A percentile compares a stretch with the other conserved stretches of the same genome.
These are phyloP conservation scores for Marasmarcha lunaedactyla DNA, from an alignment of 2,888 invertebrate genomes.

Conservation along the genomic window DNA sequence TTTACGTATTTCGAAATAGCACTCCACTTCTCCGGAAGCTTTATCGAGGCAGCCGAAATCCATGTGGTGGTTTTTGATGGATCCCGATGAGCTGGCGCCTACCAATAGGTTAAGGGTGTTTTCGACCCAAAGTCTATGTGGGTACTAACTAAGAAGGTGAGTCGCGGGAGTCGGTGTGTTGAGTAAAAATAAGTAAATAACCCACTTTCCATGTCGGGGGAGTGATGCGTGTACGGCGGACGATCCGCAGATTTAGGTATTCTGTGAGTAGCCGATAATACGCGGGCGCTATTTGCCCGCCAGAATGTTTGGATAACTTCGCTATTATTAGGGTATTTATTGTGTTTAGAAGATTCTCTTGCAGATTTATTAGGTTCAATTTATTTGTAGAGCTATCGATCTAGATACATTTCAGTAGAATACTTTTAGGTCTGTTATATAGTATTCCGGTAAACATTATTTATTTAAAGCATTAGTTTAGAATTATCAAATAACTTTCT, in stretches of 20 bases:
- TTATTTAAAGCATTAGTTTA: no score
- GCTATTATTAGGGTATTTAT: conserved; percentile 32
- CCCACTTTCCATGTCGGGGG: conserved; percentile 56
- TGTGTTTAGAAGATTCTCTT: conserved; percentile 9
- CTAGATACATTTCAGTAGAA: no score
- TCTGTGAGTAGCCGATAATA: conserved; percentile 19
- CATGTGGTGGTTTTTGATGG: conserved; percentile 54
- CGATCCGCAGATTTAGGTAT: conserved; percentile 46
- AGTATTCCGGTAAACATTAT: no score
- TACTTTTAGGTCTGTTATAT: no score
- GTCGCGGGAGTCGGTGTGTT: conserved; percentile 39
- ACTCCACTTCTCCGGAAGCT: conserved; percentile 76
- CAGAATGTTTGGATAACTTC: conserved; percentile 55
- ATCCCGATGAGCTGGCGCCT: conserved; percentile 30
- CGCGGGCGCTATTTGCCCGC: conserved; percentile 24
- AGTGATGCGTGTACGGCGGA: conserved; percentile 29
- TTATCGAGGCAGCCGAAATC: conserved; percentile 75
- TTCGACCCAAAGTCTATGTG: conserved; percentile 52
- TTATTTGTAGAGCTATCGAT: no score
- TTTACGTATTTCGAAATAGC: conserved; percentile 78
- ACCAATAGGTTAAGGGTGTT: conserved; percentile 12
- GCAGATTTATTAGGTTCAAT: no score
- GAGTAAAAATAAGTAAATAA: conserved; percentile 58
- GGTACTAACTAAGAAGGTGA: conserved; percentile 40
- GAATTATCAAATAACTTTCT: no score